phyloP scores from a whole-genome alignment of 2,113 vertebrate species.

The Serinus canaria region DNA sequence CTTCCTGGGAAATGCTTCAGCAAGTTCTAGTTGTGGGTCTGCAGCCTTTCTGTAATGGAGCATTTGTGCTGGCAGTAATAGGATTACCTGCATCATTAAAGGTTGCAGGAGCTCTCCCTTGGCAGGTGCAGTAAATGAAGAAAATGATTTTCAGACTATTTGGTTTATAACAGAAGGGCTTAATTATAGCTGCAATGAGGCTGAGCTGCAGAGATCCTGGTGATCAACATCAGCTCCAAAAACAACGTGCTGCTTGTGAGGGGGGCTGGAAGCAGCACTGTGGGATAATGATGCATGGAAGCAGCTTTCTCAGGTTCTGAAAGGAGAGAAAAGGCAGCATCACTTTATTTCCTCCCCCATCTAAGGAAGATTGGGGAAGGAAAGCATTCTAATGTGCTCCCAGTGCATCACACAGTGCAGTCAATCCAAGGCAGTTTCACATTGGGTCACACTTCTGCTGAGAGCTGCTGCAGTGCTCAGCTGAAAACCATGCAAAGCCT shows the following conservation, averaged over 20 bases:
- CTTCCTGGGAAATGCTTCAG: neutral
- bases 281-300: neutral
- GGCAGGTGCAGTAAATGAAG: neutral
- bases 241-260: neutral
- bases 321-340: neutral
- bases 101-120: neutral
- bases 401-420: neutral
- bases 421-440: neutral
- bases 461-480: neutral
- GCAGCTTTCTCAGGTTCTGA: neutral
- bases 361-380: neutral
- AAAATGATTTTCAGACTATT: neutral
- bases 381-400: neutral
- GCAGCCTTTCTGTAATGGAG: neutral
- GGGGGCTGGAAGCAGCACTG: neutral
- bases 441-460: neutral
- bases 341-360: neutral
- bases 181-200: slow-evolving; percentile 23
- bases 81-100: slow-evolving; percentile 29
- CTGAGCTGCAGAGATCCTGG: neutral
- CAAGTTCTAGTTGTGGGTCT: neutral
- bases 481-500: neutral
- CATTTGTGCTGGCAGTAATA: neutral
- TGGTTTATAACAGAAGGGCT: slow-evolving; percentile 32
- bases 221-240: neutral